Base-by-base conservation (phyloP, 2,113 vertebrate species). In the Gnathonemus echidnorhynchus region DNA sequence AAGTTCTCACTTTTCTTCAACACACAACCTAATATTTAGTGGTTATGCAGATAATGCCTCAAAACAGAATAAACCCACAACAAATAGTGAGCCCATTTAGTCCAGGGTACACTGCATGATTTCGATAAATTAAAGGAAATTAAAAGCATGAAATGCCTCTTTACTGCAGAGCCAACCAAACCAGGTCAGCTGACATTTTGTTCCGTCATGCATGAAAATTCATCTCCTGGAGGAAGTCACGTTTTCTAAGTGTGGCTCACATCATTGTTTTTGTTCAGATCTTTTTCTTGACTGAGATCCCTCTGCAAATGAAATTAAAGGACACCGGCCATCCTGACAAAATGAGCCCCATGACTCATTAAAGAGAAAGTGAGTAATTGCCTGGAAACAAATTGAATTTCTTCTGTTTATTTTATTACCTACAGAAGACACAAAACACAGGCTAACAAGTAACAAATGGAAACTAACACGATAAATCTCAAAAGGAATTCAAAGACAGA, bases 301-400 rank as follows among this genome's bases (percentile, higher is more conserved):
- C 49, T 31, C 24, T 19, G 46, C 5, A 31, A 52, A 50, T 52
- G 58, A 88, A 66, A 66, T 24, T 46, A 66, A 35, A 46, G 52
- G 74, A 80, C 74, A 42, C 13, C 4, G 48, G 8, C 84, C 84
- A 31, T 86, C 45, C 84, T 86, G 46, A 49, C 46, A 52, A 88
- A 77, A 80, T 80, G 42, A 88, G 74, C 35, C 27, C n/a, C 88
- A 48, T 21, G 46, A n/a, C 27, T 8, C 49, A 13, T 84, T 84
- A 83, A 56, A 83, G 35, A 31, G 70, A 83, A 56, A 80, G 66
- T 31, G 15, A 45, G 62, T 70, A 89, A 27, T 77, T 80, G 11
- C 42, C 70, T 89, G 45, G 74, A 35, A 80, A 80, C 74, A 80
- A 80, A 80, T 80, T 80, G 35, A 80, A 80, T 80, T 42, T 80